A percentile compares a stretch with the other conserved stretches of the same genome.
phyloP scores from a whole-genome alignment of 2,113 vertebrate genomes.

The Chlorodrepanis virens region DNA sequence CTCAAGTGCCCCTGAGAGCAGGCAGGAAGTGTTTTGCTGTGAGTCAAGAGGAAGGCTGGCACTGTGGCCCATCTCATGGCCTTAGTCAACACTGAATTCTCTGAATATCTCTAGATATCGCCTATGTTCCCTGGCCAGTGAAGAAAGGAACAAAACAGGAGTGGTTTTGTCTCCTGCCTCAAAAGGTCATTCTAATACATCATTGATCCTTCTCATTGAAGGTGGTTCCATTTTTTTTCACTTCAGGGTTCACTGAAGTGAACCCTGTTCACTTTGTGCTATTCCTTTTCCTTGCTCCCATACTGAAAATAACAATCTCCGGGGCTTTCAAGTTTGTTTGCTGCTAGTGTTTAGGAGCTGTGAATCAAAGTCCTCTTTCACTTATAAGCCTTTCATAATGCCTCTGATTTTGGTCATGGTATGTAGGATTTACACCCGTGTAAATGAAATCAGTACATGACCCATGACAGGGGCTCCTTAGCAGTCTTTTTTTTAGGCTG shows the following conservation, averaged over 20 bases:
- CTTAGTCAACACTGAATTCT: neutral
- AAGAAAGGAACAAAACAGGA: neutral
- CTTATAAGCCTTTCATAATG: neutral
- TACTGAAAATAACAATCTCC: neutral
- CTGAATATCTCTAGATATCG: neutral
- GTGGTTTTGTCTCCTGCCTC: neutral
- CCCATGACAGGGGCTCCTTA: slow-evolving; percentile 29
- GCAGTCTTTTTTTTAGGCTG: neutral
- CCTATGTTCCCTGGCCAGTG: neutral
- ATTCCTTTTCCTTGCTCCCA: neutral
- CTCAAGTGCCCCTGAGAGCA: neutral
- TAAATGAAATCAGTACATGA: slow-evolving; percentile 26
- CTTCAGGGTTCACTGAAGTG: neutral
- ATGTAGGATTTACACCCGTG: slow-evolving; percentile 17
- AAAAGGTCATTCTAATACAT: neutral
- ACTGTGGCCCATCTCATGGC: accelerated
- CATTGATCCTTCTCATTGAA: neutral
- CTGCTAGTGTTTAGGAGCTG: neutral
- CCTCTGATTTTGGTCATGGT: neutral
- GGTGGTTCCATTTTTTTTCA: neutral
- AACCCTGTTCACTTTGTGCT: neutral
- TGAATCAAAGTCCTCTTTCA: slow-evolving; percentile 2
- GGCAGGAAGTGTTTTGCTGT: neutral
- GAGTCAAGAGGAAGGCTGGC: neutral
- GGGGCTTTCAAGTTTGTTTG: neutral